Evolutionary conservation across 2,113 vertebrate genomes (phyloP).

Genomic region (Oreotrochilus melanogaster): DNA sequence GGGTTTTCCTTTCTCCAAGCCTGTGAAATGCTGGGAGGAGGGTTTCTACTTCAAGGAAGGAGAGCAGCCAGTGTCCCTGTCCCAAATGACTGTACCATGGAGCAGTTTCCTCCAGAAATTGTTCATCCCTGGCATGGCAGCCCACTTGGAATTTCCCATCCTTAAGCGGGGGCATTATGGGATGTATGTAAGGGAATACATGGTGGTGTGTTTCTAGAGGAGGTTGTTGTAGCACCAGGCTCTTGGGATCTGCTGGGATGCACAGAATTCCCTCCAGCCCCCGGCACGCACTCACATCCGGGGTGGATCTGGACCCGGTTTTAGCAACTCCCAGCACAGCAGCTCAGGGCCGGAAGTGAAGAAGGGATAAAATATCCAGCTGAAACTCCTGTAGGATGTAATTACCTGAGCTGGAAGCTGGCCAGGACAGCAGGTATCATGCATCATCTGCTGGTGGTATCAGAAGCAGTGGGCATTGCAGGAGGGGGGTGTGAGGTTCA

Average conservation of each 20-base stretch:
- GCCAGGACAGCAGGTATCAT: constrained; percentile 16
- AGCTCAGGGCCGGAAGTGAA: constrained; percentile 55
- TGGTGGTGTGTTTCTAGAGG: not conserved
- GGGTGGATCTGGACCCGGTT: constrained; percentile 35
- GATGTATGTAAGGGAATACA: not conserved
- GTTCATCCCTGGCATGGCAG: not conserved
- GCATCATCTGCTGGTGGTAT: constrained; percentile 16
- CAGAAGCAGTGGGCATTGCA: not conserved
- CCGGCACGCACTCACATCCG: not conserved
- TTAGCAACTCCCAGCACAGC: constrained; percentile 4
- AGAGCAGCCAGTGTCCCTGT: not conserved
- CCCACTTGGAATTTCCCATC: not conserved
- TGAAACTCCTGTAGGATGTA: constrained; percentile 69
- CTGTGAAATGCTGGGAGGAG: not conserved
- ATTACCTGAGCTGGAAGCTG: constrained; percentile 49
- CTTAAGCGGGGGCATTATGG: not conserved
- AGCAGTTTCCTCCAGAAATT: not conserved
- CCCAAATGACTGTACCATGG: not conserved
- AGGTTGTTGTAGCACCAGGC: not conserved
- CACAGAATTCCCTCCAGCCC: constrained; percentile 17
- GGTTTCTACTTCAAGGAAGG: not conserved
- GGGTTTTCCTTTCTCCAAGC: not conserved
- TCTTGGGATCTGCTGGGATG: not conserved
- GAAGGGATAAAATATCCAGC: constrained; percentile 61
- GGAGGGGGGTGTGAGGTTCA: not conserved